Base-by-base conservation (phyloP, 2,113 vertebrate genomes). In the Polypterus senegalus region DNA sequence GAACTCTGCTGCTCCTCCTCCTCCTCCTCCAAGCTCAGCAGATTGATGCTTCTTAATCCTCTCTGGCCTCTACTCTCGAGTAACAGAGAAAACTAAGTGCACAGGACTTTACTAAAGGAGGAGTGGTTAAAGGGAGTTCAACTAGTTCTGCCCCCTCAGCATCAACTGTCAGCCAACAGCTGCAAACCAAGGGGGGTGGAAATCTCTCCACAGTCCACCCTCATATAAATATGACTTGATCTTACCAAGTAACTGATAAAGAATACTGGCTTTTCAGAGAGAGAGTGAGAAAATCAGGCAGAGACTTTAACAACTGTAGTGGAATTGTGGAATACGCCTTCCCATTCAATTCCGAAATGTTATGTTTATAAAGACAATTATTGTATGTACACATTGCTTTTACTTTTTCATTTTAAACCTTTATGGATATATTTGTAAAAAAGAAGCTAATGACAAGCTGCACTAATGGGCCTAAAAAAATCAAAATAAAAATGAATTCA, bases 51-150 rank as follows among this genome's bases (percentile, higher is more conserved):
- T 71, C 67, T 66, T 70, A 77, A 72, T 78, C 9, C 11, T 54
- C 73, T 74, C 27, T 57, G 70, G 62, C 3, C 53, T 81, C 79
- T 84, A 79, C 66, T 64, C 51, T 61, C 6, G 46, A 52, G 54
- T 9, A 51, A 51, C 53, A 57, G 66, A 48, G 60, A 71, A 73
- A 55, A 65, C 82, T 71, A 74, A 82, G 78, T 84, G 82, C 10
- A 4, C 46, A 4, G 3, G 27, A 7, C 59, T 54, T 3, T 47
- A 9, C 57, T 62, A 48, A 6, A 47, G 71, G 48, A 66, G 74
- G 66, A 76, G 68, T 75, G 74, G 69, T 71, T 58, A 58, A 45
- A 27, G 27, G 27, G 27, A 27, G 27, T 27, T 27, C 27, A 27
- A 27, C 27, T 27, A 27, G 27, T 27, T 27, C 27, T 27, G 27